Evolutionary conservation across 2,797 vertebrate species (phyloP).

Genomic region (Ceryle rudis): DNA sequence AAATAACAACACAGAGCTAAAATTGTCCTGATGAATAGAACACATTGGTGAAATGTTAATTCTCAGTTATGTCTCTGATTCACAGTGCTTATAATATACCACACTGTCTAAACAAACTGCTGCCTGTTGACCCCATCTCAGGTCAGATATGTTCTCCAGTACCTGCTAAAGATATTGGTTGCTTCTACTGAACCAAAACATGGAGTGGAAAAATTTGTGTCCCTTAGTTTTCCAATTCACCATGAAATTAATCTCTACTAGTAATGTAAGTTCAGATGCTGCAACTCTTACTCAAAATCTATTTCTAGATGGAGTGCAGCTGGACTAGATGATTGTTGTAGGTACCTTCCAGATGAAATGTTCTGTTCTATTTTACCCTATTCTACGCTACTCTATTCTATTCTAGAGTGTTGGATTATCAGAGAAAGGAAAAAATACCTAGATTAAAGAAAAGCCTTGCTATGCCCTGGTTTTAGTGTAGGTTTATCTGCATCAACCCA

Average conservation of each 20-base stretch:
- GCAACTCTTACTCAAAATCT: neutral
- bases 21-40: neutral
- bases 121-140: neutral
- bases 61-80: neutral
- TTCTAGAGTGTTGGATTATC: neutral
- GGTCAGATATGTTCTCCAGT: neutral
- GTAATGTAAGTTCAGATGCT: neutral
- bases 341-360: neutral
- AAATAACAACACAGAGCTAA: neutral
- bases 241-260: neutral
- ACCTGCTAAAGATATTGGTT: neutral
- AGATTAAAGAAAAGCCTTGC: neutral
- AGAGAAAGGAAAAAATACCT: neutral
- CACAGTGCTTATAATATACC: neutral
- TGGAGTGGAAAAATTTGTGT: neutral
- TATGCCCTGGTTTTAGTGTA: neutral
- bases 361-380: neutral
- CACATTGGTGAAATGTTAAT: neutral
- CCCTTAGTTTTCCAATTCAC: neutral
- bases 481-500: neutral
- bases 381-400: neutral
- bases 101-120: neutral
- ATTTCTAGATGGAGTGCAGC: neutral
- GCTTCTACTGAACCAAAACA: neutral
- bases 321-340: neutral